These are phyloP conservation scores for Brachionus manjavacas DNA, from an alignment of 1,140 invertebrate species.

Conservation along the genomic window DNA sequence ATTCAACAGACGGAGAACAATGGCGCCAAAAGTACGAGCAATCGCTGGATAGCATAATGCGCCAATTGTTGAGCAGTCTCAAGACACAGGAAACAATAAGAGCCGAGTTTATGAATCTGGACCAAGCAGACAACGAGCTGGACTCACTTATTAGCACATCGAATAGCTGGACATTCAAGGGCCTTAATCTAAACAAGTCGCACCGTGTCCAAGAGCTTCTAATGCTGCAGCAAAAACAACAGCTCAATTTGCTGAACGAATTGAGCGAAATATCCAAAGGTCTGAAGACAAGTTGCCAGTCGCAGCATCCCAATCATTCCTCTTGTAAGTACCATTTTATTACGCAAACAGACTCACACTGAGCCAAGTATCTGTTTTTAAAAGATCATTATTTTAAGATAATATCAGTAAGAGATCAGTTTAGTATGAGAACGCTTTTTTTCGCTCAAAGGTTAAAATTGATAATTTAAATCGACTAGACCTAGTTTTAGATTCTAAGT, in stretches of 20 bases:
- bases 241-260: conserved; percentile 22
- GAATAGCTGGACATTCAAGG: conserved; percentile 8
- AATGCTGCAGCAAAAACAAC: conserved; percentile 24
- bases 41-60: conserved; percentile 1
- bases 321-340: background rate
- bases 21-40: background rate
- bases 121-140: background rate
- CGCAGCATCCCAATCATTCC: conserved; percentile 6
- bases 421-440: background rate
- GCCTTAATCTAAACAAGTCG: background rate
- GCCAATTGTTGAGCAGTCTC: background rate
- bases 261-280: conserved; percentile 9
- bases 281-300: background rate
- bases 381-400: background rate
- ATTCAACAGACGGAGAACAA: background rate
- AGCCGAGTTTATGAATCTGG: background rate
- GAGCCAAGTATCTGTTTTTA: background rate
- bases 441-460: background rate
- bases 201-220: background rate
- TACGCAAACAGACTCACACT: background rate
- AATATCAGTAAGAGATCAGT: background rate
- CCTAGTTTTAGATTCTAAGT: background rate
- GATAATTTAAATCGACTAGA: background rate
- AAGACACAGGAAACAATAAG: conserved; percentile 12
- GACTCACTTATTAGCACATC: background rate